Base-by-base conservation (phyloP, 2,113 vertebrate genomes). In the Suncus etruscus region DNA sequence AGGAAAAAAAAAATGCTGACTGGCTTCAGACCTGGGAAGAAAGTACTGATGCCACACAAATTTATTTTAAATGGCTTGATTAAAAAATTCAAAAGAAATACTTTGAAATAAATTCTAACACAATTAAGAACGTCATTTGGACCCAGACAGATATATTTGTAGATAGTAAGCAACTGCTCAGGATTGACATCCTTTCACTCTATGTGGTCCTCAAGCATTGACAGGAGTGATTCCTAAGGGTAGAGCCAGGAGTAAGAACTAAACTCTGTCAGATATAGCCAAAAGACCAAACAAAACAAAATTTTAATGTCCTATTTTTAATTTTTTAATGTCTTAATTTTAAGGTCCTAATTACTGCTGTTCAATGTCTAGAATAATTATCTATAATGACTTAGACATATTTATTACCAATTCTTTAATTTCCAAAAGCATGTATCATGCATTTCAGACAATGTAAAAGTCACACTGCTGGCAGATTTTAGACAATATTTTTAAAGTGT, bases 371-470 rank as follows among this genome's bases (percentile, higher is more conserved):
- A 32, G n/a, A 89, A 22, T 51, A 80, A 65, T 73, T 76, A 92
- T 50, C 50, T 90, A 93, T 80, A 81, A 54, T 11, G n/a, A 83
- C 18, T 10, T 63, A 89, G 66, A 31, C 54, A 45, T 83, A 66
- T 93, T 73, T 87, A 86, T 69, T 75, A 68, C 66, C 91, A 61
- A 22, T 91, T 39, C 51, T 45, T 39, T 88, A 78, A 87, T 96
- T 87, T 91, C 84, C 69, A 83, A 89, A 94, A 96, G 73, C 39
- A 65, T 77, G 11, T 39, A 72, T 93, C 54, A 95, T 61, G 66
- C 81, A 79, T 87, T 94, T 92, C 70, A 87, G 50, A 90, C 82
- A 82, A 94, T 70, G 54, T 94, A 93, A 94, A 93, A 90, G 24
- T 79, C 51, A 93, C 74, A 83, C 66, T 81, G 16, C 70, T 94